Evolutionary conservation across 2,888 invertebrate genomes (phyloP), one percentile per base, ranked within the genome.

Genomic region (Tetropium fuscum): DNA sequence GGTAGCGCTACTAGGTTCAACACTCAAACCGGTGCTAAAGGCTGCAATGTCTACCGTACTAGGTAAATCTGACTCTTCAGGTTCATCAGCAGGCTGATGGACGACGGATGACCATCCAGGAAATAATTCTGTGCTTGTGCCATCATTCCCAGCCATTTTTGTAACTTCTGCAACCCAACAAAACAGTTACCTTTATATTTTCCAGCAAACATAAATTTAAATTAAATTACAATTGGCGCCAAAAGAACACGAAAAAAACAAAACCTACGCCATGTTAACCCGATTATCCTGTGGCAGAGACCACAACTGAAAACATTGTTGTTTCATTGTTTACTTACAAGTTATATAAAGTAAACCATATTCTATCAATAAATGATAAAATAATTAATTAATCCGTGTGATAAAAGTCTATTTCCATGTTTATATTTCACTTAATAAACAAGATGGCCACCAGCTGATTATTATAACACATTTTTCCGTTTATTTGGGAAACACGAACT

Each of bases 11-110:
- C 73, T 63, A 8, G 77, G 74, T 63, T 77, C 75, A 40, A 78
- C 76, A 63, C 64, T 78, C 36, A 80, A 66, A 54, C 82, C 83
- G 63, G 84, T 84, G 77, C 87, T 88, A 74, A 88, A 86, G 58
- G 88, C 88, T 71, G 87, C 86, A 81, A 88, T 88, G 71, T 88
- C 88, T 60, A 88, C 88, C 18, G 88, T 88, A 19, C 88, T 88
- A 8, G 87, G 88, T 70, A 88, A 80, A 70, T 87, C 85, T 60
- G 87, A 86, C 40, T 86, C 85, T 76, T 88, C 87, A 8, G 86
- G 86, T 78, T 88, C 88, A 75, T 85, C 85, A 68, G 84, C 84
- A 56, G 85, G 85, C 77, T 84, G 84, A 75, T 85, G 86, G 66
- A 86, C 84, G 69, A 86, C 84, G 68, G 84, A 84, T 64, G 84